Conservation (phyloP, 2,113 vertebrate genomes). For the Dolichallabes microphthalmus region DNA sequence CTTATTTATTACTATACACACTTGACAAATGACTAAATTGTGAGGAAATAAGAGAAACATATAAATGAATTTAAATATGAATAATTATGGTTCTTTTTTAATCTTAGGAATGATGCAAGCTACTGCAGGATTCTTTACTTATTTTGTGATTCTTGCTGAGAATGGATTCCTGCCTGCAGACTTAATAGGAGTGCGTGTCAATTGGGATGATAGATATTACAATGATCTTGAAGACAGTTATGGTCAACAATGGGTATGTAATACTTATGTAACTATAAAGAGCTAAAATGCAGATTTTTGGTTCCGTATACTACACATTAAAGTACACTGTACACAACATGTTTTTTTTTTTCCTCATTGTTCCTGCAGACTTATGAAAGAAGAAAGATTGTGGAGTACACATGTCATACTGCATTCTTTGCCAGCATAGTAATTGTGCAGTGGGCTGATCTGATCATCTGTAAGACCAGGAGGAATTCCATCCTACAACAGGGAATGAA, state of each 20-base stretch:
- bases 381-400: constrained; percentile 91
- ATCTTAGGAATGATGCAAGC: constrained; percentile 79
- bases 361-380: constrained; percentile 83
- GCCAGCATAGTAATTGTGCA: constrained; percentile 88
- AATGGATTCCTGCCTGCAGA: constrained; percentile 79
- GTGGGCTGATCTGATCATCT: constrained; percentile 92
- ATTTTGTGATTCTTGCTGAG: constrained; percentile 84
- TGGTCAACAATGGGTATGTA: constrained; percentile 80
- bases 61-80: background rate
- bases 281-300: background rate
- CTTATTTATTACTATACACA: background rate
- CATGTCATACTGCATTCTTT: constrained; percentile 92
- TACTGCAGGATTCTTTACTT: constrained; percentile 80
- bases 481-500: constrained; percentile 93
- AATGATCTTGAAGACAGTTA: constrained; percentile 77
- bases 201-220: constrained; percentile 78
- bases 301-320: background rate
- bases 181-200: constrained; percentile 78
- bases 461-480: constrained; percentile 89
- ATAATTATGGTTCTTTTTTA: background rate
- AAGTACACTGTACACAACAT: background rate
- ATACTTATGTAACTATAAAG: background rate
- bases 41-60: background rate
- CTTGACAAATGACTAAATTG: background rate
- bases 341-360: background rate